Conservation (phyloP, 2,888 invertebrate genomes). For the Zygothrica quintamaculata region DNA sequence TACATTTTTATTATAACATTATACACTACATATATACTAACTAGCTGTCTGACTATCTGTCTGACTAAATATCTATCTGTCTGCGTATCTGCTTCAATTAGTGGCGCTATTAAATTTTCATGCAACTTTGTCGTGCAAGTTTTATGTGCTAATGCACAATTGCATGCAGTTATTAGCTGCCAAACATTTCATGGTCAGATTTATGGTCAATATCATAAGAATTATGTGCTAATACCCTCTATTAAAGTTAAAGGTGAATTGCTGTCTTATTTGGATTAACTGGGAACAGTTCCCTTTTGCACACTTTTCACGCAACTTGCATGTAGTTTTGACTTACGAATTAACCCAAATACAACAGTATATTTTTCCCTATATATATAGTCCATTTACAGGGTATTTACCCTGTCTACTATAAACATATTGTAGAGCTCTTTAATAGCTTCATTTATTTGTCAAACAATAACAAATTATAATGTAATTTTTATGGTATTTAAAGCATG, state of each 20-base stretch:
- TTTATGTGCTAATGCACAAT: constrained; percentile 38
- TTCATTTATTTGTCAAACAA: constrained; percentile 43
- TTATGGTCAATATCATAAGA: constrained; percentile 47
- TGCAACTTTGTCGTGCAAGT: constrained; percentile 49
- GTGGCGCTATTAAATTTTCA: constrained; percentile 42
- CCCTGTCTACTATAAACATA: too few relatives aligned
- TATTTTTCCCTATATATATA: too few relatives aligned
- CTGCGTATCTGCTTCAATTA: constrained; percentile 44
- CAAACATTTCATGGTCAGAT: constrained; percentile 38
- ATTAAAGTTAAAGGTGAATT: neutral
- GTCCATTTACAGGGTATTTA: too few relatives aligned
- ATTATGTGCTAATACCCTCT: constrained; percentile 15
- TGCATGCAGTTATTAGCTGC: constrained; percentile 15
- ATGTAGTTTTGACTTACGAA: too few relatives aligned
- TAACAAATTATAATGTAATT: constrained; percentile 66
- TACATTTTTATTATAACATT: constrained; percentile 68
- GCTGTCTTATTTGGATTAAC: neutral
- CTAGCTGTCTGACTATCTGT: constrained; percentile 5
- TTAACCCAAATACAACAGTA: too few relatives aligned
- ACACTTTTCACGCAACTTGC: too few relatives aligned
- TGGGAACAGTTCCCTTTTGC: too few relatives aligned
- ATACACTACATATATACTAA: constrained; percentile 39
- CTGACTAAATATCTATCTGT: constrained; percentile 4
- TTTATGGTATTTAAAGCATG: constrained; percentile 53
- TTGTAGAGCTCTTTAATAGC: too few relatives aligned